Conservation (phyloP, 2,797 vertebrate species). For the Anas georgica region DNA sequence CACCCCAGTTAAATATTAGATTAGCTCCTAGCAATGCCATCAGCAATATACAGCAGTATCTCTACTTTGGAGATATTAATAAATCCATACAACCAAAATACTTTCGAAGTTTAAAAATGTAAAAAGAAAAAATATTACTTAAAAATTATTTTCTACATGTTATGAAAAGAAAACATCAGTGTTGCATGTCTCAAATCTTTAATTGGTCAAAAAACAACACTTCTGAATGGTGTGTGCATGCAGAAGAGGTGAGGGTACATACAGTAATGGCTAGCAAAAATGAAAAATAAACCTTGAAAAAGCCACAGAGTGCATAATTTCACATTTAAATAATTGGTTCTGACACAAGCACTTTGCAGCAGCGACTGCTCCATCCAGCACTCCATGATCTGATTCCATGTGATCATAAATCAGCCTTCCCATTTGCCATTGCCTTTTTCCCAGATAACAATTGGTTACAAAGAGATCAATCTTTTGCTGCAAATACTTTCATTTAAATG, state of each 20-base stretch:
- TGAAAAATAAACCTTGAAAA: background rate
- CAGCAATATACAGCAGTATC: background rate
- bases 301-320: background rate
- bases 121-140: background rate
- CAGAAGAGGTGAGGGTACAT: background rate
- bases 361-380: background rate
- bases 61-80: background rate
- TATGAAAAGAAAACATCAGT: background rate
- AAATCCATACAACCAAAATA: background rate
- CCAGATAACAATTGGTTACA: background rate
- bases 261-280: background rate
- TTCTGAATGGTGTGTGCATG: background rate
- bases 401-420: background rate
- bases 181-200: background rate
- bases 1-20: background rate
- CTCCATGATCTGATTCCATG: background rate
- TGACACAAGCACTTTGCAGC: background rate
- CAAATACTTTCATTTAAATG: conserved; percentile 27
- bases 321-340: background rate
- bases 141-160: background rate
- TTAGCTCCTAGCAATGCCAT: background rate
- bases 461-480: conserved; percentile 7
- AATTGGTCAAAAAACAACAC: background rate
- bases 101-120: background rate
- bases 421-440: background rate